Percentiles rank a stretch among this genome's conserved stretches.
Conservation (phyloP, 2,113 vertebrate species). For the Sinosuthora webbiana region DNA sequence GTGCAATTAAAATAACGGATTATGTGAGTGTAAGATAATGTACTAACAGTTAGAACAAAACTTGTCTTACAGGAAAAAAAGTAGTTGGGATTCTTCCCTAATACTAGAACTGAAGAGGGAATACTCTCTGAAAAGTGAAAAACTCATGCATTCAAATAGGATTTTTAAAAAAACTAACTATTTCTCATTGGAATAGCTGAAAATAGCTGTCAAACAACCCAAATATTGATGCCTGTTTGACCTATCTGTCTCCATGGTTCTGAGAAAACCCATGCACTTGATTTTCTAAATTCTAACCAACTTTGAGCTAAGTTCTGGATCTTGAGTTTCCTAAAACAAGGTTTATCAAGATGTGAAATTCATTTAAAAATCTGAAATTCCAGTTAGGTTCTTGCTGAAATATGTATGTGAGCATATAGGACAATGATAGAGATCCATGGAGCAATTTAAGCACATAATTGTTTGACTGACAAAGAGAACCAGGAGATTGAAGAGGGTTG, state of each 20-base stretch:
- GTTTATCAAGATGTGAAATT: neutral
- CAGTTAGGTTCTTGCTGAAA: neutral
- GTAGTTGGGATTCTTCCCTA: neutral
- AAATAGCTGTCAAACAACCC: neutral
- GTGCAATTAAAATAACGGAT: slow-evolving; percentile 48
- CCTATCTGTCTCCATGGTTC: neutral
- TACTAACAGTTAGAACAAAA: slow-evolving; percentile 1
- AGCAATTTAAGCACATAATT: neutral
- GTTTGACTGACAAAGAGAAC: neutral
- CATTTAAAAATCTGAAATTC: neutral
- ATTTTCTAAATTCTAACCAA: neutral
- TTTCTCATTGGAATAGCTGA: neutral
- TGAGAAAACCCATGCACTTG: neutral
- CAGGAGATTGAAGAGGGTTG: neutral
- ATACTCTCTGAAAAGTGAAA: neutral
- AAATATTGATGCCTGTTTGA: neutral
- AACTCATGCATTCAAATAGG: neutral
- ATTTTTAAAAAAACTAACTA: neutral
- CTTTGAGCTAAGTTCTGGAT: neutral
- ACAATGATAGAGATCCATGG: neutral
- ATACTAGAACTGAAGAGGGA: neutral
- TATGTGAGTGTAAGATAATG: slow-evolving; percentile 1
- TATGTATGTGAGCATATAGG: neutral
- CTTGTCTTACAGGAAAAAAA: neutral
- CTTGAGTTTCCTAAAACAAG: neutral